A percentile compares a stretch with the other conserved stretches of the same genome.
Evolutionary conservation across 2,797 vertebrate species (phyloP).

Genomic region (Leptodactylus fallax): DNA sequence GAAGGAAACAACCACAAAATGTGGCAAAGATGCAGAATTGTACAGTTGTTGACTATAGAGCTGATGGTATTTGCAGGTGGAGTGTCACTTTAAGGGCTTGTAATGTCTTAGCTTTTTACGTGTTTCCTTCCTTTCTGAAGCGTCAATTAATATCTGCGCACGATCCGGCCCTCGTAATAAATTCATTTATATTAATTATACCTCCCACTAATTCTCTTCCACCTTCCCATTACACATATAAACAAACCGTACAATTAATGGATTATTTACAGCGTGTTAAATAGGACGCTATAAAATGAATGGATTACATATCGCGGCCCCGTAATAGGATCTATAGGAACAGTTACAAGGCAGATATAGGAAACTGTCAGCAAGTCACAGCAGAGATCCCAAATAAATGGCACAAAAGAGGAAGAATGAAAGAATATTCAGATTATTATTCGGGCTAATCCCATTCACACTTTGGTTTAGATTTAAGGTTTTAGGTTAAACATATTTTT

Average conservation of each 20-base stretch:
- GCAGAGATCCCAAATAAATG: no score
- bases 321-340: not conserved
- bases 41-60: not conserved
- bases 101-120: not conserved
- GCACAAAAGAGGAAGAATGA: no score
- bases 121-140: not conserved
- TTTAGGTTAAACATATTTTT: no score
- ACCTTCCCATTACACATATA: constrained; percentile 21
- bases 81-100: not conserved
- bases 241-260: constrained; percentile 26
- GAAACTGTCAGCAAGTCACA: no score
- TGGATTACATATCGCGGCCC: not conserved
- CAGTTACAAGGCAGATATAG: not conserved
- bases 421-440: no score
- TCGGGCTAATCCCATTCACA: no score
- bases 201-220: constrained; percentile 9
- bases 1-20: not conserved
- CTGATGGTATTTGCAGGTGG: not conserved
- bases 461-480: no score
- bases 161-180: not conserved
- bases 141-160: not conserved
- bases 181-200: constrained; percentile 15
- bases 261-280: constrained; percentile 26
- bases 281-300: not conserved
- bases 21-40: not conserved